phyloP scores from a whole-genome alignment of 1,140 invertebrate genomes.

The Macrosteles quadrilineatus region DNA sequence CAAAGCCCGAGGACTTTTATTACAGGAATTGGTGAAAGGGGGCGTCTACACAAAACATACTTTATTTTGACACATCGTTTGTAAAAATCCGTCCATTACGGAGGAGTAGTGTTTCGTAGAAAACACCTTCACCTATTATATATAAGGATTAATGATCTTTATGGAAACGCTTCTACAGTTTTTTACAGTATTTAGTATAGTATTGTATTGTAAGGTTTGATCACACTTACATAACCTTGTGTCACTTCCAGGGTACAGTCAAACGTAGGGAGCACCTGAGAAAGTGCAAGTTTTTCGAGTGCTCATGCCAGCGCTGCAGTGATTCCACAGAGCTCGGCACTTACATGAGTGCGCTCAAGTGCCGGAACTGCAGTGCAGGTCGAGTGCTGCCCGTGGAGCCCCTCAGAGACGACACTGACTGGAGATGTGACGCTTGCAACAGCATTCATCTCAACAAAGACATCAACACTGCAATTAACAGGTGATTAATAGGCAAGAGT shows the following conservation, averaged over 20 bases:
- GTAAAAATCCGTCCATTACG: no score
- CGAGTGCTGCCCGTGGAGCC: slow-evolving; percentile 65
- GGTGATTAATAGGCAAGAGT: not conserved
- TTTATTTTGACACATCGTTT: no score
- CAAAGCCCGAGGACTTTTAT: no score
- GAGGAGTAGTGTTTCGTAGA: no score
- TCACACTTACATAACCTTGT: no score
- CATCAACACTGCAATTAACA: not conserved
- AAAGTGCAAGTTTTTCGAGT: slow-evolving; percentile 76
- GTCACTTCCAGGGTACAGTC: slow-evolving; percentile 63
- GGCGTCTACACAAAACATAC: no score
- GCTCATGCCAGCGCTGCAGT: slow-evolving; percentile 68
- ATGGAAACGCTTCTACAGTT: no score
- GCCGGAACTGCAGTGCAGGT: slow-evolving; percentile 71
- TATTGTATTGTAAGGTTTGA: no score
- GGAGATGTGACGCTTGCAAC: slow-evolving; percentile 34
- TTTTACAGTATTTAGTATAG: no score
- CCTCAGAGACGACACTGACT: slow-evolving; percentile 33
- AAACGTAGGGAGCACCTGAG: slow-evolving; percentile 67
- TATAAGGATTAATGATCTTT: no score
- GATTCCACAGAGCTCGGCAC: slow-evolving; percentile 76
- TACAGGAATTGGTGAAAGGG: no score
- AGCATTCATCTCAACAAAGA: not conserved
- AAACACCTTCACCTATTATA: no score
- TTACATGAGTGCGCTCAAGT: slow-evolving; percentile 73